Evolutionary conservation across 1,140 invertebrate genomes (phyloP).

Genomic region (Berghia stephanieae): DNA sequence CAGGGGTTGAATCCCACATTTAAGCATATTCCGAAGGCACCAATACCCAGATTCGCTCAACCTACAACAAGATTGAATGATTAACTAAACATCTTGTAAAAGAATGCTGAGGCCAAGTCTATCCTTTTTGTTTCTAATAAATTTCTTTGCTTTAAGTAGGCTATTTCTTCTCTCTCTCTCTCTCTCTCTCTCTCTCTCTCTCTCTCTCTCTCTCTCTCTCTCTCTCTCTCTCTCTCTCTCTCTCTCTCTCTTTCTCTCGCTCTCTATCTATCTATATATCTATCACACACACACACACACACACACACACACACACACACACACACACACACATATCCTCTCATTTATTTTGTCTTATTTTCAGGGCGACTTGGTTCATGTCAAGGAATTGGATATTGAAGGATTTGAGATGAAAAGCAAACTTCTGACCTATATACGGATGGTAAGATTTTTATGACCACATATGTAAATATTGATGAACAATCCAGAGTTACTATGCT

Average conservation of each 20-base stretch:
- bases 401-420: slow-evolving; percentile 80
- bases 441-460: no score
- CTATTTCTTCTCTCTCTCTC: slow-evolving; percentile 10
- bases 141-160: no score
- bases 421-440: slow-evolving; percentile 80
- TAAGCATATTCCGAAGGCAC: no score
- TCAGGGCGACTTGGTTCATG: slow-evolving; percentile 86
- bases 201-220: slow-evolving; percentile 6
- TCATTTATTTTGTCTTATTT: slow-evolving; percentile 36
- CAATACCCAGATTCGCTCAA: no score
- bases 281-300: neutral
- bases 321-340: neutral
- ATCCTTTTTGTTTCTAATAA: no score
- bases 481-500: no score
- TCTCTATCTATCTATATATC: slow-evolving; percentile 18
- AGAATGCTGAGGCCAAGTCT: no score
- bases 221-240: slow-evolving; percentile 18
- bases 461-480: no score
- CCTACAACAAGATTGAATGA: no score
- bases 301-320: neutral
- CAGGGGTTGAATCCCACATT: no score
- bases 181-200: slow-evolving; percentile 10
- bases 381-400: slow-evolving; percentile 74
- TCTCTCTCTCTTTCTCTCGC: no score
- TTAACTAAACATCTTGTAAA: no score